Percentiles rank a stretch among this genome's conserved stretches.
Evolutionary conservation across 1,140 invertebrate species (phyloP).

Genomic region (Acyrthosiphon pisum): DNA sequence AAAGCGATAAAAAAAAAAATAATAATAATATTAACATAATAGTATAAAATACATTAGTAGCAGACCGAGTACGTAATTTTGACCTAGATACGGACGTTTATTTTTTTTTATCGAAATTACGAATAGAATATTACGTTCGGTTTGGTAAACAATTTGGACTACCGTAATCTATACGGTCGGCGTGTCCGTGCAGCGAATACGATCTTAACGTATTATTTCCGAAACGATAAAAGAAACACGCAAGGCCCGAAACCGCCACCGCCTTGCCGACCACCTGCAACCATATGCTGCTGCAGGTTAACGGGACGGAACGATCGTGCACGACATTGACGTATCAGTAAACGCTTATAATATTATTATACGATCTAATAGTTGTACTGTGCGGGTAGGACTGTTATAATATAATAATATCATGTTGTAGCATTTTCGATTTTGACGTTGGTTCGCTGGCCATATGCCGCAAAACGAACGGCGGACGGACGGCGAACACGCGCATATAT

Average conservation of each 20-base stretch:
- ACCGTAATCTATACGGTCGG: background rate
- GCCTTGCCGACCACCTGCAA: background rate
- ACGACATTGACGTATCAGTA: background rate
- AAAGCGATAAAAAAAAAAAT: background rate
- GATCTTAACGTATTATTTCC: background rate
- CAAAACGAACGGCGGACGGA: too few species aligned
- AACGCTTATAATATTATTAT: background rate
- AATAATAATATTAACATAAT: background rate
- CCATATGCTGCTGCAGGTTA: background rate
- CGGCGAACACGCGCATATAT: background rate
- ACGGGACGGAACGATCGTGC: background rate
- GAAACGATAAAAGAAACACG: conserved; percentile 1
- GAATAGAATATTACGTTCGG: background rate
- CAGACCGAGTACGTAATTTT: background rate
- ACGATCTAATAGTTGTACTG: background rate
- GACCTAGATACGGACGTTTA: background rate
- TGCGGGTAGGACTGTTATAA: background rate
- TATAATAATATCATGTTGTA: background rate
- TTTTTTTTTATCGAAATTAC: background rate
- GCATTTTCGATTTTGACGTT: background rate
- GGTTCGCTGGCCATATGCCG: conserved; percentile 6
- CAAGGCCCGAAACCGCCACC: background rate
- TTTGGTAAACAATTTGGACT: background rate
- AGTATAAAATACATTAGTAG: background rate
- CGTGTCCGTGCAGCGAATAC: background rate